These are phyloP conservation scores for Lates calcarifer DNA, from an alignment of 2,113 vertebrate species.

Conservation along the genomic window DNA sequence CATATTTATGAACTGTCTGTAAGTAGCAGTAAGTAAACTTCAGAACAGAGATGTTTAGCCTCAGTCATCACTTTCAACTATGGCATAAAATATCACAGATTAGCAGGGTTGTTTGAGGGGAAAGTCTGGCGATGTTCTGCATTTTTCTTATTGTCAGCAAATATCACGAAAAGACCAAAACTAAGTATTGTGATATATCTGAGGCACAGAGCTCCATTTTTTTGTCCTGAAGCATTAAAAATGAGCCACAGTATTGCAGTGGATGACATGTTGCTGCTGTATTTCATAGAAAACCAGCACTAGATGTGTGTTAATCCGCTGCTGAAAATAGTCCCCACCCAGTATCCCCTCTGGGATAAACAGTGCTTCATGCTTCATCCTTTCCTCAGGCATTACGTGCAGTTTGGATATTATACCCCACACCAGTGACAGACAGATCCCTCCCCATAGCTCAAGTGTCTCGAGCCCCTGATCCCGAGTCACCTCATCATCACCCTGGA, in stretches of 20 bases:
- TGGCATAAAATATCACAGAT: background rate
- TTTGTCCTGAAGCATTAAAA: too few relatives aligned
- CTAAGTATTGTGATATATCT: too few relatives aligned
- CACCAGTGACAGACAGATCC: background rate
- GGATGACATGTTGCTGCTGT: too few relatives aligned
- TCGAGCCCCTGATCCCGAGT: constrained; percentile 17
- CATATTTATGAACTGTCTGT: constrained; percentile 4
- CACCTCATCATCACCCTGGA: constrained; percentile 27
- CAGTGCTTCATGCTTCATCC: too few relatives aligned
- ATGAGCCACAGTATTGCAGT: too few relatives aligned
- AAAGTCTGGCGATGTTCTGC: background rate
- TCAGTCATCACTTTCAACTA: background rate
- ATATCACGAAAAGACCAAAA: too few relatives aligned
- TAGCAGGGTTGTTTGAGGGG: background rate
- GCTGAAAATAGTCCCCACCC: too few relatives aligned
- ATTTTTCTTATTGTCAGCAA: background rate
- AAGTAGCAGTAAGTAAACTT: background rate
- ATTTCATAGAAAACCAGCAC: too few relatives aligned
- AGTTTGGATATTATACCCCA: background rate
- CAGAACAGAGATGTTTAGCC: background rate
- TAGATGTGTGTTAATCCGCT: too few relatives aligned
- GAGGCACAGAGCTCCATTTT: too few relatives aligned
- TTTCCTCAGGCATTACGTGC: background rate
- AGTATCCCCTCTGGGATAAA: too few relatives aligned
- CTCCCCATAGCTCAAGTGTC: constrained; percentile 8